phyloP scores from a whole-genome alignment of 2,113 vertebrate species.

The Cyanistes caeruleus region DNA sequence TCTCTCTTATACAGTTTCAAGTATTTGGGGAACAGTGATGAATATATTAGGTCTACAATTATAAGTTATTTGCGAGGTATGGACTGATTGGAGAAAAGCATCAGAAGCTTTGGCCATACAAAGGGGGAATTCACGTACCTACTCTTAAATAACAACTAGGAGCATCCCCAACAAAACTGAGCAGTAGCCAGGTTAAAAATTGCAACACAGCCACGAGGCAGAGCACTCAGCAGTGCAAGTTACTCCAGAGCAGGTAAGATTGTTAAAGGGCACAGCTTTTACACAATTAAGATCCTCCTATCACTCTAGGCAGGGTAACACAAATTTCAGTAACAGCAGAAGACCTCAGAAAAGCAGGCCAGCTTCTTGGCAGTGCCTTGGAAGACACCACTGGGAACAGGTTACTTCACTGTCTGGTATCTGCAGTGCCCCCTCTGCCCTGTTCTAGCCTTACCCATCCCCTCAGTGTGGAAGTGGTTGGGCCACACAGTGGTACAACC shows the following conservation, averaged over 20 bases:
- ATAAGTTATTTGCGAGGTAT: not conserved
- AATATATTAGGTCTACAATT: not conserved
- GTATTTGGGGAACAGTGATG: not conserved
- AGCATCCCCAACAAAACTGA: not conserved
- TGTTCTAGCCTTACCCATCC: not conserved
- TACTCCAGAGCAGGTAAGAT: not conserved
- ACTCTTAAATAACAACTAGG: not conserved
- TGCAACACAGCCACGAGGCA: not conserved
- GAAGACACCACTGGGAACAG: not conserved
- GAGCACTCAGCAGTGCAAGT: fast-evolving
- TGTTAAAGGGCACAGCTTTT: not conserved
- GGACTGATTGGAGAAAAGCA: not conserved
- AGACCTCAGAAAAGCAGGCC: not conserved
- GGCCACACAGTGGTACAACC: not conserved
- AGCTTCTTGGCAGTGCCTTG: not conserved
- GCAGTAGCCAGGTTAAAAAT: not conserved
- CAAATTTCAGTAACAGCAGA: not conserved
- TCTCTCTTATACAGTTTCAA: not conserved
- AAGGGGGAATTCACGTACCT: not conserved
- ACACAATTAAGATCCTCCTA: not conserved
- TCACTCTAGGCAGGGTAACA: not conserved
- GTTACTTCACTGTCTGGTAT: not conserved
- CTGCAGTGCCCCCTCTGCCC: not conserved
- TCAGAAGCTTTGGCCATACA: not conserved
- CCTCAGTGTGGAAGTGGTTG: not conserved